A percentile compares a stretch with the other conserved stretches of the same genome.
These are phyloP conservation scores for Odontothrips loti DNA, from an alignment of 2,888 invertebrate genomes.

Conservation along the genomic window DNA sequence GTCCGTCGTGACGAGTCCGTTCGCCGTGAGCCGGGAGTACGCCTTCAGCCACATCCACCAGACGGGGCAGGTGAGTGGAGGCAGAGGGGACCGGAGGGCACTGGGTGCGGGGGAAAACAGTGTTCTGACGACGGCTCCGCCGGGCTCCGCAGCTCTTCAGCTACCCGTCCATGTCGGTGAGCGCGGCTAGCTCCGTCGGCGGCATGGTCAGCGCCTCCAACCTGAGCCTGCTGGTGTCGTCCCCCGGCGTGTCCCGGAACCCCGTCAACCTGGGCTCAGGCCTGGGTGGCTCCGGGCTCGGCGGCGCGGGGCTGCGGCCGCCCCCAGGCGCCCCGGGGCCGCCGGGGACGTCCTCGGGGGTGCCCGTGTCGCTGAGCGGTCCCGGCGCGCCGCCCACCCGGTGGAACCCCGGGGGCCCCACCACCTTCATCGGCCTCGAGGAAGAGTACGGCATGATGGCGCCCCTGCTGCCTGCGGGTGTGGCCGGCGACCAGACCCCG, in stretches of 20 bases:
- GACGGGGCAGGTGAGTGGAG: slow-evolving; percentile 68
- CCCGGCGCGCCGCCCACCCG: slow-evolving; percentile 52
- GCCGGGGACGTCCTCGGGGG: slow-evolving; percentile 51
- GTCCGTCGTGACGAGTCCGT: slow-evolving; percentile 44
- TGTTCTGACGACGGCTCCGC: slow-evolving; percentile 21
- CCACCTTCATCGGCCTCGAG: slow-evolving; percentile 81
- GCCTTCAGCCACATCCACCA: slow-evolving; percentile 93
- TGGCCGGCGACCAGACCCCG: slow-evolving; percentile 60
- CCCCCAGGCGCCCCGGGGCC: slow-evolving; percentile 44
- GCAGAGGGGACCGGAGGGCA: slow-evolving; percentile 43
- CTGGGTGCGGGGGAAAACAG: slow-evolving; percentile 29
- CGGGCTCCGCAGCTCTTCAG: slow-evolving; percentile 80
- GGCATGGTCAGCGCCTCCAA: slow-evolving; percentile 86
- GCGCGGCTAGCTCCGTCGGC: slow-evolving; percentile 72
- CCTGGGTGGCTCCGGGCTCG: slow-evolving; percentile 64
- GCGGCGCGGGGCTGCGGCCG: slow-evolving; percentile 41
- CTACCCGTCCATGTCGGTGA: slow-evolving; percentile 68
- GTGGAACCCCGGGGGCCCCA: slow-evolving; percentile 72
- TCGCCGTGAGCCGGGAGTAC: slow-evolving; percentile 60
- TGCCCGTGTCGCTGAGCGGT: slow-evolving; percentile 54
- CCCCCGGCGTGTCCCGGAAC: slow-evolving; percentile 46
- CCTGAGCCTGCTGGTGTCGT: slow-evolving; percentile 73
- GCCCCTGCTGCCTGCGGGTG: slow-evolving; percentile 56
- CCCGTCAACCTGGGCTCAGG: slow-evolving; percentile 56
- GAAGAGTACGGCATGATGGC: slow-evolving; percentile 89